phyloP scores from a whole-genome alignment of 2,888 invertebrate species.

The Ennomos fuscantarius region DNA sequence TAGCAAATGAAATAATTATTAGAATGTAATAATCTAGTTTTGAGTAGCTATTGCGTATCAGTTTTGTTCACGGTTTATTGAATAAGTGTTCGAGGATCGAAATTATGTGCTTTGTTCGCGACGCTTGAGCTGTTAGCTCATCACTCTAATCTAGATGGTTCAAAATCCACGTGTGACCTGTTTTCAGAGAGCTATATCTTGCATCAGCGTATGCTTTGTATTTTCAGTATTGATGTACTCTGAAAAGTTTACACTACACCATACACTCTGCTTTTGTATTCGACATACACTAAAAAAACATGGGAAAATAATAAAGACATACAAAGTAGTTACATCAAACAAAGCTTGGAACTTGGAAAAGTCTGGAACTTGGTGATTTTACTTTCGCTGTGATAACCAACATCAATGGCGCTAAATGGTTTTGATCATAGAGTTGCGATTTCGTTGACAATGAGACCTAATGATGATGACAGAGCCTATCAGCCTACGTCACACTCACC shows the following conservation, averaged over 20 bases:
- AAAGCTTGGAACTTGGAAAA: too few species aligned
- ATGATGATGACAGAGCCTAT: slow-evolving; percentile 9
- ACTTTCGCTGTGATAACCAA: too few species aligned
- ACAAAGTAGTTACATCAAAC: too few species aligned
- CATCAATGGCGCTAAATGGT: too few species aligned
- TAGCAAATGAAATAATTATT: slow-evolving; percentile 9
- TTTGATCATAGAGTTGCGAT: too few species aligned
- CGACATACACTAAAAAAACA: too few species aligned
- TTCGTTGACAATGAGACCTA: not conserved
- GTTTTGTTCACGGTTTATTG: slow-evolving; percentile 41
- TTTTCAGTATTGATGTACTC: too few species aligned
- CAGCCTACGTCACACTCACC: slow-evolving; percentile 55
- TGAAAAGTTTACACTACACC: too few species aligned
- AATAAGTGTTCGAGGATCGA: slow-evolving; percentile 30
- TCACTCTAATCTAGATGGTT: slow-evolving; percentile 2
- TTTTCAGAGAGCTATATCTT: not conserved
- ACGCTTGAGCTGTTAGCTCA: slow-evolving; percentile 8
- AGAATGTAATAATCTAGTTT: slow-evolving; percentile 35
- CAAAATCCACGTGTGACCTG: slow-evolving; percentile 9
- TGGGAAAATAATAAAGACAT: too few species aligned
- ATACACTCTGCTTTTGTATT: too few species aligned
- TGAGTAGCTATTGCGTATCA: slow-evolving; percentile 33
- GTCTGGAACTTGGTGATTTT: too few species aligned
- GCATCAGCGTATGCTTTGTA: too few species aligned
- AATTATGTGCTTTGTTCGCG: slow-evolving; percentile 21